Base-by-base conservation (phyloP, 2,888 invertebrate species). In the Nycteola revayana region DNA sequence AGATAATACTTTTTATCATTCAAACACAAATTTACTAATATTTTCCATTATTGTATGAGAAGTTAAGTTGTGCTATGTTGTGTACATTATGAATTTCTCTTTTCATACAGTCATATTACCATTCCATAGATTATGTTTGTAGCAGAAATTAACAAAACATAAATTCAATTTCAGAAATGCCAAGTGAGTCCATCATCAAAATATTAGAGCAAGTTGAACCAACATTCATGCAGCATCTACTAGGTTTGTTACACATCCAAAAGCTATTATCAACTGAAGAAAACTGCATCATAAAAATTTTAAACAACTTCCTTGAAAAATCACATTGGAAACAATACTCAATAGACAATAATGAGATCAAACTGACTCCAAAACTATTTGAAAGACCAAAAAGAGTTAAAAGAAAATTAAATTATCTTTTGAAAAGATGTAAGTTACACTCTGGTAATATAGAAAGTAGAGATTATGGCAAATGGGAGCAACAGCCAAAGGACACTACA, bases 161-260 rank as follows among this genome's bases (percentile, higher is more conserved):
- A 8, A 23, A 30, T 20, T 28, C 36, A 48, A 45, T 84, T 81
- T 27, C 75, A 87, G 87, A 53, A 25, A 49, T 84, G 46, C 80
- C 85, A 6, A 60, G 64, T 10, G 51, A 68, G 9, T 71, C 79
- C 1, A 54, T 83, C 21, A 46, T 66, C 21, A 76, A 57, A 26
- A 66, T 85, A 51, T 42, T 87, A 23, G 71, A 79, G 51, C 66
- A 50, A 36, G 75, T 87, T 36, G 66, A 84, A 54, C 86, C 86
- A 33, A 49, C 66, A 23, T 83, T 65, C 42, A 80, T 87, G 79
- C 73, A 59, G 46, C 61, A 76, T 32, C 44, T 75, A 1, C 49
- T 88, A 25, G 81, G 78, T 11, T 45, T 55, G 21, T 20, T 65
- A 20, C 71, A 77, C 42, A 22, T 75, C 8, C 60, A 75, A 36